Conservation (phyloP, 2,797 vertebrate genomes). For the Diplodus sargus region DNA sequence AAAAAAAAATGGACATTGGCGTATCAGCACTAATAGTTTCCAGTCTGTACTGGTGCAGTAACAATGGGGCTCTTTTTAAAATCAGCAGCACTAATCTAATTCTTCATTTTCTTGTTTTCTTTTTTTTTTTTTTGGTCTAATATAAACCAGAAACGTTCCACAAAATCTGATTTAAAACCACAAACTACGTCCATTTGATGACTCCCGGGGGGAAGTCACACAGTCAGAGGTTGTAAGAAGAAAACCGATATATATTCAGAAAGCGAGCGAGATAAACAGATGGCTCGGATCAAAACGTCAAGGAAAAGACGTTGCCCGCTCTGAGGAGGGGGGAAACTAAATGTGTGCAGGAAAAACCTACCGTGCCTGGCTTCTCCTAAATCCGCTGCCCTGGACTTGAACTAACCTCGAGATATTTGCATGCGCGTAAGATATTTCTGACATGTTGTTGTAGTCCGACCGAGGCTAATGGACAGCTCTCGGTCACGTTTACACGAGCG, state of each 20-base stretch:
- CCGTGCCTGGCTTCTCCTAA: background rate
- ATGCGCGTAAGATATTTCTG: slow-evolving; percentile 2
- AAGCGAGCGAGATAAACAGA: background rate
- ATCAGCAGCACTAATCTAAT: background rate
- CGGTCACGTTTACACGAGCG: slow-evolving; percentile 62
- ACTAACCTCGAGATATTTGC: slow-evolving; percentile 15
- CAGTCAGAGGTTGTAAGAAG: too few species aligned
- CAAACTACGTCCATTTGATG: too few species aligned
- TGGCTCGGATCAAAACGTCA: background rate
- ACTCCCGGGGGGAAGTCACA: too few species aligned
- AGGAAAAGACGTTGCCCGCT: background rate
- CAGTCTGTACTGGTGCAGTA: background rate
- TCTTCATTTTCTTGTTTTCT: background rate
- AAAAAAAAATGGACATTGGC: background rate
- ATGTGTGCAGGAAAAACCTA: background rate
- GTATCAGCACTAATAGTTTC: background rate
- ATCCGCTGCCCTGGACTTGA: slow-evolving; percentile 13
- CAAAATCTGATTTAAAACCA: background rate
- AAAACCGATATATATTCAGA: background rate
- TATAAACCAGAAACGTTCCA: too few species aligned
- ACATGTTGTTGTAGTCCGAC: slow-evolving; percentile 36
- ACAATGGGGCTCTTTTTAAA: background rate
- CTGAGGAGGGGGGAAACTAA: background rate
- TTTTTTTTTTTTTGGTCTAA: too few species aligned
- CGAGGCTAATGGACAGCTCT: slow-evolving; percentile 65